Base-by-base conservation (phyloP, 1,140 invertebrate species). In the Hyles euphorbiae region DNA sequence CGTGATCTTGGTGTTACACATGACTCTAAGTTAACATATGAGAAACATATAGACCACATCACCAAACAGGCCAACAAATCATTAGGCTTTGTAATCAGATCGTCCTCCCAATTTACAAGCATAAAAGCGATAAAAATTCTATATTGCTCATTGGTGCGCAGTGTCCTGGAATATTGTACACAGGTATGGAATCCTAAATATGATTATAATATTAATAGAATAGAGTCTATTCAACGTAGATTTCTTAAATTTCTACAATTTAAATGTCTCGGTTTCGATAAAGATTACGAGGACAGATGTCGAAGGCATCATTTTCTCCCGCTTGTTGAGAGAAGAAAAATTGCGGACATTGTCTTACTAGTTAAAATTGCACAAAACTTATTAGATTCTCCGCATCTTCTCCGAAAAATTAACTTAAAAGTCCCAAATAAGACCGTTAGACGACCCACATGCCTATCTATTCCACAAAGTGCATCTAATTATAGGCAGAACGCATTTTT, bases 231-330 rank as follows among this genome's bases (percentile, higher is more conserved):
- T n/a, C 56, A 63, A 52, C 52, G 56, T 36, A 59, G 46, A 43
- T 59, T 63, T 46, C 12, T 59, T 33, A 63, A 52, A 40, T 56
- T 53, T 53, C 9, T 64, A 10, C 40, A 64, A 34, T 60, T 47
- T 43, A 60, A 57, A 11, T 55, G 9, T 7, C 46, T 49, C 5
- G 33, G 6, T 46, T 32, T 45, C 40, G 63, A 65, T 46, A 32
- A 32, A 32, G 53, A 34, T 7, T 65, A 65, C 11, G 50, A 60
- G 44, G 33, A 49, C 34, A 65, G 40, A 22, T 60, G 55, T 50
- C 34, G 34, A 5, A 56, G 57, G 22, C 53, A 64, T 53, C 57
- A 64, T 53, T 47, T 64, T 40, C 34, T 64, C 53, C 62, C 58
- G 10, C 43, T 65, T n/a, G 9, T 45, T 3, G 12, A 51, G 50